Conservation (phyloP, 2,797 vertebrate species). For the Natrix natrix region DNA sequence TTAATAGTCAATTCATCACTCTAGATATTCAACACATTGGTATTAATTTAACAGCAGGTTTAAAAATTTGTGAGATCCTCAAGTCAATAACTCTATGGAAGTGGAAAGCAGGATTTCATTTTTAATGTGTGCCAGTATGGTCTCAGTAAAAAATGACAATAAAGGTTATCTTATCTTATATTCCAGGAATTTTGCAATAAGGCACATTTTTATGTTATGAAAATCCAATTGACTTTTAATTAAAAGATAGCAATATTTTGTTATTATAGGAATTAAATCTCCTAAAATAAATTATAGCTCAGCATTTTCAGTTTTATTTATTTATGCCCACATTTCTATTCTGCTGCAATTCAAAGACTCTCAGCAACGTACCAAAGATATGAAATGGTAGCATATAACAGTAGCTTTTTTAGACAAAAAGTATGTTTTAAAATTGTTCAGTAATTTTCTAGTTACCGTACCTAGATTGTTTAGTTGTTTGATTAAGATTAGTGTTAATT, state of each 20-base stretch:
- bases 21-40: neutral
- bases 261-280: neutral
- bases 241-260: neutral
- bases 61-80: neutral
- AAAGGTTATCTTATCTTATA: neutral
- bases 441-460: neutral
- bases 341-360: neutral
- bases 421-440: neutral
- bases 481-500: slow-evolving; percentile 12
- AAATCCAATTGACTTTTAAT: neutral
- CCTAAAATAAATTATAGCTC: neutral
- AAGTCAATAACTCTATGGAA: neutral
- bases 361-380: neutral
- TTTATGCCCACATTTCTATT: neutral
- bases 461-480: neutral
- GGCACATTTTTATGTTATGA: neutral
- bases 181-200: neutral
- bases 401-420: neutral
- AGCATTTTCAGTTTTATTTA: neutral
- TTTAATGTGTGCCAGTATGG: neutral
- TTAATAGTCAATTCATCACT: neutral
- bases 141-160: neutral
- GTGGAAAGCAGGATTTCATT: neutral
- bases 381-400: neutral
- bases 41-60: neutral